These are phyloP conservation scores for Copsychus sechellarum DNA, from an alignment of 2,113 vertebrate genomes.

Conservation along the genomic window DNA sequence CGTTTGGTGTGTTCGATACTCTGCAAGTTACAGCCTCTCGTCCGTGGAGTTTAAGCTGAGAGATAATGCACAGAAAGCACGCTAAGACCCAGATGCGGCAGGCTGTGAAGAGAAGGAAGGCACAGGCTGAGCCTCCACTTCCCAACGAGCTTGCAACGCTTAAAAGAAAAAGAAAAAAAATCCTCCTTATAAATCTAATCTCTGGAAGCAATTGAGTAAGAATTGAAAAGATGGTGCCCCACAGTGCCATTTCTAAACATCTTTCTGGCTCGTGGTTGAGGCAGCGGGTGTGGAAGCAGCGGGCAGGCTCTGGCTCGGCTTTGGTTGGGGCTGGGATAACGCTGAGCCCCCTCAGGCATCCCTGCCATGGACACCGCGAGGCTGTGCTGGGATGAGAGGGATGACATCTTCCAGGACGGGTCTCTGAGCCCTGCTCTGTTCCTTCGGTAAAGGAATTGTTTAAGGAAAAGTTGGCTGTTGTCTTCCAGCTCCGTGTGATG, in stretches of 20 bases:
- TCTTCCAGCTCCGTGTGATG: not conserved
- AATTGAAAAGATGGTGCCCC: slow-evolving; percentile 3
- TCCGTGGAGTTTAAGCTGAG: not conserved
- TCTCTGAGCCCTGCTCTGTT: not conserved
- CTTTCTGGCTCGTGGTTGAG: not conserved
- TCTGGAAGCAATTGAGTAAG: not conserved
- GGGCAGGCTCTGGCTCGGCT: not conserved
- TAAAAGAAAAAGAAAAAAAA: not conserved
- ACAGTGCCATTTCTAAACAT: slow-evolving; percentile 5
- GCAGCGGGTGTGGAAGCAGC: not conserved
- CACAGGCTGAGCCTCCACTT: not conserved
- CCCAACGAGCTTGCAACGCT: not conserved
- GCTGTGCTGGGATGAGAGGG: not conserved
- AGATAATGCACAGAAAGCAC: not conserved
- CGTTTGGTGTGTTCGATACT: rapidly evolving
- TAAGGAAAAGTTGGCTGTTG: not conserved
- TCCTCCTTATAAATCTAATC: not conserved
- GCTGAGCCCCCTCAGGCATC: not conserved
- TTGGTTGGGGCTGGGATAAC: not conserved
- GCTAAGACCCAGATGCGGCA: not conserved
- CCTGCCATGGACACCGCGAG: not conserved
- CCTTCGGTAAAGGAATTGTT: not conserved
- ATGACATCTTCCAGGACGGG: rapidly evolving
- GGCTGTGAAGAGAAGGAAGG: not conserved
- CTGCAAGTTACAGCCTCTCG: not conserved